These are phyloP conservation scores for Globodera ellingtonae DNA, from an alignment of 1,140 invertebrate species.

Conservation along the genomic window DNA sequence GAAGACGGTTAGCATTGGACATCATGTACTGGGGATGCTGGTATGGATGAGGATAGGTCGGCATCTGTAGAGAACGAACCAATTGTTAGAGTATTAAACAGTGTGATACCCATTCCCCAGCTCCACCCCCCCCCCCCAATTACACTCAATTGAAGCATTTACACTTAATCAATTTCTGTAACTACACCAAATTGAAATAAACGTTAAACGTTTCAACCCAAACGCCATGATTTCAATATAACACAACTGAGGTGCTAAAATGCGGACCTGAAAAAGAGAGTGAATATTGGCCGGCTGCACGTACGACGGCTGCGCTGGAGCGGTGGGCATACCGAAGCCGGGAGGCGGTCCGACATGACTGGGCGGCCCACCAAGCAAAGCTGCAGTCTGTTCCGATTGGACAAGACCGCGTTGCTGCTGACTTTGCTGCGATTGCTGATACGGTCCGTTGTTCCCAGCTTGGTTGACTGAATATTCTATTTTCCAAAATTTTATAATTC, in stretches of 20 bases:
- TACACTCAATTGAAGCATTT: no score
- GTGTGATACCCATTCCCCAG: no score
- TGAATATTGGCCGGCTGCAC: slow-evolving; percentile 26
- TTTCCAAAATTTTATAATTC: no score
- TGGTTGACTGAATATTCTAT: not conserved
- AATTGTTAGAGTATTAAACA: no score
- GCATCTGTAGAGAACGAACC: slow-evolving; percentile 1
- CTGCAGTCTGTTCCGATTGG: slow-evolving; percentile 3
- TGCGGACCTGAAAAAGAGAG: slow-evolving; percentile 13
- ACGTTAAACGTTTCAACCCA: no score
- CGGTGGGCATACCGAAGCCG: slow-evolving; percentile 27
- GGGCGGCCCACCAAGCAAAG: slow-evolving; percentile 12
- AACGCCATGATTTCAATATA: not conserved
- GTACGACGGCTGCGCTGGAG: slow-evolving; percentile 21
- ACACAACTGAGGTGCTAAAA: not conserved
- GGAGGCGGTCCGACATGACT: slow-evolving; percentile 26
- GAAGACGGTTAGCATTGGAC: slow-evolving; percentile 23
- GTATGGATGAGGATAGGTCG: slow-evolving; percentile 25
- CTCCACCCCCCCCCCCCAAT: no score
- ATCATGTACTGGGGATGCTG: slow-evolving; percentile 29
- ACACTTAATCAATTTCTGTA: no score
- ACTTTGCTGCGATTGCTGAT: slow-evolving; percentile 12
- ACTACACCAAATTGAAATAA: no score
- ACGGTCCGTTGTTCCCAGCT: slow-evolving; percentile 7
- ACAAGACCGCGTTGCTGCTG: not conserved